These are phyloP conservation scores for Sturnus vulgaris DNA, from an alignment of 2,113 vertebrate genomes.

Conservation along the genomic window DNA sequence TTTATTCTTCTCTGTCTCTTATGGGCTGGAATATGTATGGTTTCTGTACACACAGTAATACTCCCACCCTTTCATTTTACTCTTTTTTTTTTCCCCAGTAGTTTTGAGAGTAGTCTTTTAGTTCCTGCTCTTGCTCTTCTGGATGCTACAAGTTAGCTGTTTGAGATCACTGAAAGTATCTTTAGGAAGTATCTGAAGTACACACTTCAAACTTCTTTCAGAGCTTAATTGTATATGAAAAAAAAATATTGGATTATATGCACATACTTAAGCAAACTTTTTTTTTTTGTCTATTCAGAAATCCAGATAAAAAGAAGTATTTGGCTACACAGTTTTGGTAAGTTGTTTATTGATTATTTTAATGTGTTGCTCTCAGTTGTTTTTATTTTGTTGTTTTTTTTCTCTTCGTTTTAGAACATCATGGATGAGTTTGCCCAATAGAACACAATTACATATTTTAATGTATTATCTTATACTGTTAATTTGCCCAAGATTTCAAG, in stretches of 20 bases:
- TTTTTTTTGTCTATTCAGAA: constrained; percentile 41
- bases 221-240: neutral
- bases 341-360: neutral
- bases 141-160: neutral
- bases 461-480: neutral
- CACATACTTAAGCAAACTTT: neutral
- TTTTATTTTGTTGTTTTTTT: neutral
- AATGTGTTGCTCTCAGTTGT: neutral
- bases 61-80: neutral
- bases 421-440: neutral
- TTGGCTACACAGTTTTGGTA: constrained; percentile 19
- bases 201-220: neutral
- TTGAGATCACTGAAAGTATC: neutral
- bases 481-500: neutral
- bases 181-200: neutral
- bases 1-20: neutral
- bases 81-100: neutral
- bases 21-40: neutral
- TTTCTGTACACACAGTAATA: neutral
- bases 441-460: neutral
- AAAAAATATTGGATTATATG: neutral
- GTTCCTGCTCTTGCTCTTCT: neutral
- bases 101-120: neutral
- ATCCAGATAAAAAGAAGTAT: constrained; percentile 14
- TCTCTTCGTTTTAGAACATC: neutral